These are phyloP conservation scores for Lateolabrax maculatus DNA, from an alignment of 2,797 vertebrate species.

Conservation along the genomic window DNA sequence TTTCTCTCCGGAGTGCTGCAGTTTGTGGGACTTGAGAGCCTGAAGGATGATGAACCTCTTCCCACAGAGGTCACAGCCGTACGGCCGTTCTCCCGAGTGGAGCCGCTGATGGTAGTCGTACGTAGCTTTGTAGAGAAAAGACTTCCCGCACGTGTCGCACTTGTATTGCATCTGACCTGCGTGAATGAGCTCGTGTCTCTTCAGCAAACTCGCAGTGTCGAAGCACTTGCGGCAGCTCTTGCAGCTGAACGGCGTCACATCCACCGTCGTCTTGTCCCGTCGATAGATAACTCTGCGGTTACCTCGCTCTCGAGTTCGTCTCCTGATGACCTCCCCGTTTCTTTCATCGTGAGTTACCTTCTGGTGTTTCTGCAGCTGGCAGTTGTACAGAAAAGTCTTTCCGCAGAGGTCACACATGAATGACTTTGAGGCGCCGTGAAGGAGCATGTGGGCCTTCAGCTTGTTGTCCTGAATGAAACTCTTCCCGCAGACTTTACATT, in stretches of 20 bases:
- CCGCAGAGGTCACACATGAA: conserved; percentile 82
- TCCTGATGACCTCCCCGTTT: conserved; percentile 4
- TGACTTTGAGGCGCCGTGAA: conserved; percentile 78
- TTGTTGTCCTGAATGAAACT: conserved; percentile 83
- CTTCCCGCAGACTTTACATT: conserved; percentile 83
- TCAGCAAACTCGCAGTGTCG: conserved; percentile 37
- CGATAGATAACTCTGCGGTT: conserved; percentile 72
- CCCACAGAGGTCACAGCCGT: conserved; percentile 78
- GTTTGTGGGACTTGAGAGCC: conserved; percentile 78
- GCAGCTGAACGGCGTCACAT: conserved; percentile 78
- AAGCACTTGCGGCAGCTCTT: conserved; percentile 76
- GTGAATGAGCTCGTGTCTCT: conserved; percentile 80
- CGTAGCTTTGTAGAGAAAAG: conserved; percentile 81
- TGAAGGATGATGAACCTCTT: conserved; percentile 79
- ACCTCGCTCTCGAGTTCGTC: neutral
- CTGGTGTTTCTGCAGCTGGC: conserved; percentile 82
- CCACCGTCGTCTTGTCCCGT: conserved; percentile 63
- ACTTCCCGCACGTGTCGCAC: conserved; percentile 78
- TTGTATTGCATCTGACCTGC: conserved; percentile 63
- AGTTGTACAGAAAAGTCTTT: conserved; percentile 80
- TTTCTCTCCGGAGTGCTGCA: conserved; percentile 80
- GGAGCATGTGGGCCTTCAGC: conserved; percentile 82
- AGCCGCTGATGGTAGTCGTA: conserved; percentile 78
- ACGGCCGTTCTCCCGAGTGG: conserved; percentile 81
- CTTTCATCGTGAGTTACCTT: conserved; percentile 62